Percentiles rank a stretch among this genome's conserved stretches.
Conservation (phyloP, 2,888 invertebrate species). For the Horisme vitalbata region DNA sequence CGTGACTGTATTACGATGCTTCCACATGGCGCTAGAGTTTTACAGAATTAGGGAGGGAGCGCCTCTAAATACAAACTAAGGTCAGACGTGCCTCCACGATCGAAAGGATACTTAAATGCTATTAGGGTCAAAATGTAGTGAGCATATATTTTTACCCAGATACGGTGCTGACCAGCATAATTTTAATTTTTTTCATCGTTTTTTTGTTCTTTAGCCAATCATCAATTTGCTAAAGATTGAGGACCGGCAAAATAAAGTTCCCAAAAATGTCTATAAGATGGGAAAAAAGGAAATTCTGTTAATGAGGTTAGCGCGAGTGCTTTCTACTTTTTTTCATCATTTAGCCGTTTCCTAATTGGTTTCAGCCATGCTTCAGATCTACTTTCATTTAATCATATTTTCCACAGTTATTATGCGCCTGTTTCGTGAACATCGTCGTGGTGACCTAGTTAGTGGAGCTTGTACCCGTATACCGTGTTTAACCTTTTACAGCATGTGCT, state of each 20-base stretch:
- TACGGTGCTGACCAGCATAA: slow-evolving; percentile 17
- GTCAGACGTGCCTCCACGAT: slow-evolving; percentile 24
- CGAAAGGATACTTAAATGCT: slow-evolving; percentile 24
- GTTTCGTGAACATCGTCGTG: background rate
- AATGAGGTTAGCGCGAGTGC: background rate
- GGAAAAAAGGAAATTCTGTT: background rate
- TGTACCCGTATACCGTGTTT: background rate
- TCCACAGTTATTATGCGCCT: background rate
- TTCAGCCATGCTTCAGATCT: background rate
- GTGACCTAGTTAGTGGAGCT: background rate
- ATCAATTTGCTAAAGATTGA: too few relatives aligned
- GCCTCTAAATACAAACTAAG: slow-evolving; percentile 16
- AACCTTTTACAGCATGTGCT: background rate
- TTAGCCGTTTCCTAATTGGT: background rate
- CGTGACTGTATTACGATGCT: slow-evolving; percentile 7
- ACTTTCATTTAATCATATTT: background rate
- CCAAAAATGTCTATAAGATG: background rate
- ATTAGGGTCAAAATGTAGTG: slow-evolving; percentile 33
- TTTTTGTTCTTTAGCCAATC: slow-evolving; percentile 5
- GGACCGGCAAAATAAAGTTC: background rate
- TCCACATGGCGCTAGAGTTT: slow-evolving; percentile 8
- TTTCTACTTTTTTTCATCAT: background rate
- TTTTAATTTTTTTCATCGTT: slow-evolving; percentile 7
- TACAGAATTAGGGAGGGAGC: slow-evolving; percentile 1
- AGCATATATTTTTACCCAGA: slow-evolving; percentile 16